These are phyloP conservation scores for Drosophila helvetica DNA, from an alignment of 2,888 invertebrate species.

Conservation along the genomic window DNA sequence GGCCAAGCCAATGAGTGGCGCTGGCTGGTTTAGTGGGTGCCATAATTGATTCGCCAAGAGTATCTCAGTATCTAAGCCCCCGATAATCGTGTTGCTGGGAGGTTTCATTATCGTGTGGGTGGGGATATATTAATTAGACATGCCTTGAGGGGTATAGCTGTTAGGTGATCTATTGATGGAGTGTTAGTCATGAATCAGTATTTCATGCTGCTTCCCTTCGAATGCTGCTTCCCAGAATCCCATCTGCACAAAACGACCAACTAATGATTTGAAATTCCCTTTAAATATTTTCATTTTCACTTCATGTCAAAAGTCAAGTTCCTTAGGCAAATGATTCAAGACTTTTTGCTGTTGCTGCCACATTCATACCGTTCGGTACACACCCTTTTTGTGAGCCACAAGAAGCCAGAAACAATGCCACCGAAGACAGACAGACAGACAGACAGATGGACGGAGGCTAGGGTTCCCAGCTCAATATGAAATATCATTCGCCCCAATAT, in stretches of 20 bases:
- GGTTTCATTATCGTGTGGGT: not conserved
- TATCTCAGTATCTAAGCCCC: not conserved
- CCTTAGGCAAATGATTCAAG: constrained; percentile 30
- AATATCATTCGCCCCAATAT: constrained; percentile 63
- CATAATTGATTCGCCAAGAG: constrained; percentile 1
- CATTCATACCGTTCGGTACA: constrained; percentile 32
- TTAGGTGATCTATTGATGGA: not conserved
- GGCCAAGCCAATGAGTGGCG: not conserved
- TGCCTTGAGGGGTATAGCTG: not conserved
- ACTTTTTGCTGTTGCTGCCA: constrained; percentile 19
- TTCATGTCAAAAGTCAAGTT: constrained; percentile 38
- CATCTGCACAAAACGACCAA: too few relatives aligned
- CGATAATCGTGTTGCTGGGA: not conserved
- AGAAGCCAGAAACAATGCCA: constrained; percentile 53
- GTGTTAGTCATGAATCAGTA: not conserved
- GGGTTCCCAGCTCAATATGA: constrained; percentile 57
- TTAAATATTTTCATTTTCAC: constrained; percentile 3
- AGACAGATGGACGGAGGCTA: constrained; percentile 25
- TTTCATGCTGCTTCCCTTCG: too few relatives aligned
- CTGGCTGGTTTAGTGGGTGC: not conserved
- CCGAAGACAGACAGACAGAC: constrained; percentile 10
- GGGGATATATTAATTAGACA: not conserved
- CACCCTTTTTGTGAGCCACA: constrained; percentile 44
- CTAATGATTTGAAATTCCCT: not conserved
- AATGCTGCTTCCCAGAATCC: constrained; percentile 16